phyloP scores from a whole-genome alignment of 35 echinoderm and acorn worm genomes.

The Apostichopus japonicus region DNA sequence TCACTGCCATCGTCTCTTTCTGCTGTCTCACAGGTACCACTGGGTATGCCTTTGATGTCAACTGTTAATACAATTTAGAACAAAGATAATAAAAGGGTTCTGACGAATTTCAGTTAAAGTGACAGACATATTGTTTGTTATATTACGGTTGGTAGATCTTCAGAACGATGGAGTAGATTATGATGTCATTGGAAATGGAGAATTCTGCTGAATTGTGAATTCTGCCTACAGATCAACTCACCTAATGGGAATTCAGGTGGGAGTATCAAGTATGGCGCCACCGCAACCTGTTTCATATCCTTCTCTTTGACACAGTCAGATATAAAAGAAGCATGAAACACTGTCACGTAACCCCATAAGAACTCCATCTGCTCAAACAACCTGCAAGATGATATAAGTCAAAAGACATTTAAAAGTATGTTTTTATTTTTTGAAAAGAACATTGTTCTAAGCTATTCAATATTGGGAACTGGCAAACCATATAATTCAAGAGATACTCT shows the following conservation, averaged over 20 bases:
- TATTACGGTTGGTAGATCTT: too few relatives aligned
- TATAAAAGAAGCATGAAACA: conserved; percentile 10
- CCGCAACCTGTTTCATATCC: not conserved
- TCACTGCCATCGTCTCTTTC: not conserved
- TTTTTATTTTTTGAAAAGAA: not conserved
- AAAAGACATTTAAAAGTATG: not conserved
- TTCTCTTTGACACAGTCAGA: conserved; percentile 4
- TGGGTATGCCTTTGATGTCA: not conserved
- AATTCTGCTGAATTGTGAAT: too few relatives aligned
- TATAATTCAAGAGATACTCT: too few relatives aligned
- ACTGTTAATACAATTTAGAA: not conserved
- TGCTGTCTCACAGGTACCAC: not conserved
- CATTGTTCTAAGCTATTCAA: not conserved
- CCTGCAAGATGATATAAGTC: not conserved
- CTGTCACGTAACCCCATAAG: conserved; percentile 14
- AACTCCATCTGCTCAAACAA: conserved; percentile 41
- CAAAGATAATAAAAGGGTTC: too few relatives aligned
- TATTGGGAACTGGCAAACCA: too few relatives aligned
- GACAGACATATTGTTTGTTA: too few relatives aligned
- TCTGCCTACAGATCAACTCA: not conserved
- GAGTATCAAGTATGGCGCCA: conserved; percentile 17
- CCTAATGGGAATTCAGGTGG: conserved; percentile 25
- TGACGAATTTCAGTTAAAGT: too few relatives aligned
- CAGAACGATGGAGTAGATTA: too few relatives aligned
- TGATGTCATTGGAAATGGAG: too few relatives aligned